Evolutionary conservation across 2,888 invertebrate genomes (phyloP), one percentile per base, ranked within the genome.

Genomic region (Melanostoma mellinum): DNA sequence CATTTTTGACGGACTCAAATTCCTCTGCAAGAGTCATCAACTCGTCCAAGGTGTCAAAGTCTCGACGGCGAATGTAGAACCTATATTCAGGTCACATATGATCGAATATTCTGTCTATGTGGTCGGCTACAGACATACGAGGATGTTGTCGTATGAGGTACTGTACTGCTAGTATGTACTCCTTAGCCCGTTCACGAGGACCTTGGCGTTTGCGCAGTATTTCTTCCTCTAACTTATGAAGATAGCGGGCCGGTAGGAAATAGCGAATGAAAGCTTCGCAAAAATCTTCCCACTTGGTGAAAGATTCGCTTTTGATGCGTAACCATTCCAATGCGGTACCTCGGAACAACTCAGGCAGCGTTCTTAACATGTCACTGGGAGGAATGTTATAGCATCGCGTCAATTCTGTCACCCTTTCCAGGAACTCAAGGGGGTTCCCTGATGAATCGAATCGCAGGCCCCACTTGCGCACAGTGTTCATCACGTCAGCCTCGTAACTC

Each of bases 401-500:
- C 8, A 3, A 33, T 33, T 20, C 33, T 20, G 20, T 20, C 20
- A 20, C 20, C 20, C 20, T 6, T 3, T 33, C 50, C 6, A 32
- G n/a, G n/a, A 52, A 52, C 9, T 52, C 50, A 8, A 52, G 33
- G 1, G 50, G 50, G 9, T 52, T 52, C 33, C 50, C 50, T 2
- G 32, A 33, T 4, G 50, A 52, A 5, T 52, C 50, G 6, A 52
- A 52, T 8, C 50, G 32, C 3, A 52, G 4, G 1, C 50, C 50
- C 32, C 50, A 52, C 33, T 52, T 52, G 1, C 33, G 33, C 3
- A 50, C 50, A 1, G 33, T 33, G 33, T 48, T 48, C 30, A 48
- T 48, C 6, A 48, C 30, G 20, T 48, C 48, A 6, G 48, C 30
- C 30, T 48, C 48, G 30, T 30, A 48, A 6, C 48, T 48, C 1